These are phyloP conservation scores for Cepaea hortensis DNA, from an alignment of 2,888 invertebrate species.

Conservation along the genomic window DNA sequence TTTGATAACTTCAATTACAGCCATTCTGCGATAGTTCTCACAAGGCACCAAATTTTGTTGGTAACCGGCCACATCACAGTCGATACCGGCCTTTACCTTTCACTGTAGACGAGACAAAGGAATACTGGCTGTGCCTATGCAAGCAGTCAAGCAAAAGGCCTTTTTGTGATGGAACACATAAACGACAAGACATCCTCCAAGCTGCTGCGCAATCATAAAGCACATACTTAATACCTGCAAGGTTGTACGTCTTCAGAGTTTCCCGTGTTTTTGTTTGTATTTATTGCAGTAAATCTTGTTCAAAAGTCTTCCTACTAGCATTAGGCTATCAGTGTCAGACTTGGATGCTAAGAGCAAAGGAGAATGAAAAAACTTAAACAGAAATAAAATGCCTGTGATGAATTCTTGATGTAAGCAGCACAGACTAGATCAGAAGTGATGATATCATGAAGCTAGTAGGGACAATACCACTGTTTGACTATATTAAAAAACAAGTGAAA, in stretches of 20 bases:
- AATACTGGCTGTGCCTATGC: conserved; percentile 98
- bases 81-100: conserved; percentile 86
- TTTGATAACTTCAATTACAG: conserved; percentile 76
- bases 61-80: conserved; percentile 84
- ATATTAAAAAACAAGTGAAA: no score
- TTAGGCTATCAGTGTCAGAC: no score
- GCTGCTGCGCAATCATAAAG: conserved; percentile 49
- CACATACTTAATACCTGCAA: background rate
- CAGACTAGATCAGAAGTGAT: no score
- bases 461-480: no score
- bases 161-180: conserved; percentile 97
- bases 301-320: background rate
- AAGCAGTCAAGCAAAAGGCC: conserved; percentile 95
- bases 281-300: background rate
- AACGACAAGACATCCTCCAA: conserved; percentile 73
- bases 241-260: background rate
- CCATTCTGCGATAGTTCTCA: conserved; percentile 98
- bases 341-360: background rate
- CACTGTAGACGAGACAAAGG: conserved; percentile 88
- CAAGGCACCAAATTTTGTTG: conserved; percentile 79
- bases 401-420: no score
- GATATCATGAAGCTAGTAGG: no score
- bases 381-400: background rate
- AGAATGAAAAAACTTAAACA: background rate
- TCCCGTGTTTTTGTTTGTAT: background rate